Evolutionary conservation across 2,113 vertebrate species (phyloP).

Genomic region (Speoplatyrhinus poulsoni): DNA sequence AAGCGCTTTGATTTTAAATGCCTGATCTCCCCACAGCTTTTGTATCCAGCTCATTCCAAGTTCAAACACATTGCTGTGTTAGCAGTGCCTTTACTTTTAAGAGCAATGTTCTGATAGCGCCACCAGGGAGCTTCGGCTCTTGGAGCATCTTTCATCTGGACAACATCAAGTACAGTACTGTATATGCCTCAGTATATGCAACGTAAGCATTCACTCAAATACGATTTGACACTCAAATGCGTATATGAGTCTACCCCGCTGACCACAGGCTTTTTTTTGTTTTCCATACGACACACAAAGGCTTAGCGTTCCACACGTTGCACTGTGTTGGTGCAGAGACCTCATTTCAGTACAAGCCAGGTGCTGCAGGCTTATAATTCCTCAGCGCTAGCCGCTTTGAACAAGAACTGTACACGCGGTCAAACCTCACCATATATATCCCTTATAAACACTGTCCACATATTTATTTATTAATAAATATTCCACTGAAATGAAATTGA

Average conservation of each 20-base stretch:
- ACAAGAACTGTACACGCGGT: not conserved
- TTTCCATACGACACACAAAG: not conserved
- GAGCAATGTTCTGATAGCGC: slow-evolving; percentile 19
- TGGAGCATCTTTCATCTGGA: not conserved
- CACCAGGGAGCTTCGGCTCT: slow-evolving; percentile 3
- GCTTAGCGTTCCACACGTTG: not conserved
- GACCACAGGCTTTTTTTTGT: not conserved
- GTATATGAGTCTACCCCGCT: not conserved
- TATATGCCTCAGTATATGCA: not conserved
- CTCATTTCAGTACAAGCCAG: slow-evolving; percentile 5
- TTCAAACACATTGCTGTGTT: slow-evolving; percentile 39
- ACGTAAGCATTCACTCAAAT: slow-evolving; percentile 12
- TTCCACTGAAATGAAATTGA: too few relatives aligned
- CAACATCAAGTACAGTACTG: slow-evolving; percentile 10
- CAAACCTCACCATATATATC: too few relatives aligned
- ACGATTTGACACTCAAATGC: slow-evolving; percentile 13
- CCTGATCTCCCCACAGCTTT: slow-evolving; percentile 28
- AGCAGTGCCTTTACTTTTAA: slow-evolving; percentile 24
- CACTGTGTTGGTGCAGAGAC: slow-evolving; percentile 20
- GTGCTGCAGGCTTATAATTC: slow-evolving; percentile 10
- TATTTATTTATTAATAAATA: too few relatives aligned
- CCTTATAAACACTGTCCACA: too few relatives aligned
- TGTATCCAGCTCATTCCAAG: slow-evolving; percentile 40
- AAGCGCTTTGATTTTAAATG: slow-evolving; percentile 24
- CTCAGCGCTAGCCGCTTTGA: too few relatives aligned